Base-by-base conservation (phyloP, 2,888 invertebrate genomes). In the Sphaerophoria taeniata region DNA sequence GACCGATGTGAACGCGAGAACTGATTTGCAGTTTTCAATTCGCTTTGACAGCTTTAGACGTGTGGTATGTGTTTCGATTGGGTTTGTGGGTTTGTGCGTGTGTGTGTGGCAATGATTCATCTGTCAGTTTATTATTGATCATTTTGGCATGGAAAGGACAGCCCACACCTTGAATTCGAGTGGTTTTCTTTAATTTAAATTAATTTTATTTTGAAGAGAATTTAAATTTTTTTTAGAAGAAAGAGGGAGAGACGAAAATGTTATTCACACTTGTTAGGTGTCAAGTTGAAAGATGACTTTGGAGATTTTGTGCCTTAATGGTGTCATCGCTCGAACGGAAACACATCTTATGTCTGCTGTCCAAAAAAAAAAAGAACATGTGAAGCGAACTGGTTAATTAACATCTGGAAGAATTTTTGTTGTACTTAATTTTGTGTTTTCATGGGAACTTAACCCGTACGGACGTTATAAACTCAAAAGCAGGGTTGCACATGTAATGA, bases 21-120 rank as follows among this genome's bases (percentile, higher is more conserved):
- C 75, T 80, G 76, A 76, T 80, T 85, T 76, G 80, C 79, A 75
- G 72, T 80, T 77, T 79, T 67, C 71, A 70, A 58, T 75, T 75
- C 71, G 47, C 72, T 79, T 79, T 84, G 70, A 74, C 63, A 63
- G 65, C 69, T 74, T 74, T 71, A 79, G 24, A 24, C 24, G 24
- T 24, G 24, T 24, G 24, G 24, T 24, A 2, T 24, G 24, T 84
- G 39, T 67, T 39, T 73, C 39, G 36, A n/a, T 56, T 70, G 61
- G 34, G 12, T 34, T 4, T 16, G 39, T 39, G 33, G n/a, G 33
- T 34, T 7, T 60, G 24, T 9, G 6, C 34, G 14, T 33, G 39
- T 61, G 58, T 45, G 24, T 36, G 72, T 65, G 43, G n/a, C 61
- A 73, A 72, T 79, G 78, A 84, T 84, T 79, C 84, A 84, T 84